These are phyloP conservation scores for Percopsis omiscomaycus DNA, from an alignment of 2,797 vertebrate species.

Conservation along the genomic window DNA sequence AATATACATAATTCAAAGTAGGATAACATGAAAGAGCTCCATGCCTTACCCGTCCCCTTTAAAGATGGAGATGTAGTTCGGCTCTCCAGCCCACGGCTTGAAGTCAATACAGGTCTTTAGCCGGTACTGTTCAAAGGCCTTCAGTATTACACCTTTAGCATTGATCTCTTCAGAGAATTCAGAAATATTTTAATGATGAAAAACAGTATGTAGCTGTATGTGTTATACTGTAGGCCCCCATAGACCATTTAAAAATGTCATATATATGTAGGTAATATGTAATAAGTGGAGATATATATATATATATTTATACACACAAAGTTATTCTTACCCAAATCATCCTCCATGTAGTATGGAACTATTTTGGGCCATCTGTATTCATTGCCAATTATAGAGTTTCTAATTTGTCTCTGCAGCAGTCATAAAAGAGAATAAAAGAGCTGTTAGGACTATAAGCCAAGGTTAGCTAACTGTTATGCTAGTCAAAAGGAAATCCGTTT, in stretches of 20 bases:
- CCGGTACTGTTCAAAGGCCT: constrained; percentile 92
- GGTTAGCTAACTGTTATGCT: neutral
- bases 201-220: neutral
- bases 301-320: neutral
- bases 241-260: neutral
- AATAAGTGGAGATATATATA: too few species aligned
- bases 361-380: constrained; percentile 86
- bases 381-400: constrained; percentile 87
- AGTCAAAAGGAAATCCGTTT: neutral
- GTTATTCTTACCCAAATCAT: constrained; percentile 82
- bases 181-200: constrained; percentile 8
- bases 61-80: constrained; percentile 90
- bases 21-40: neutral
- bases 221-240: neutral
- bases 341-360: constrained; percentile 87
- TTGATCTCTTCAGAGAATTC: constrained; percentile 83
- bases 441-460: neutral
- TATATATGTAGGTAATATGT: neutral
- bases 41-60: constrained; percentile 86
- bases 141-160: constrained; percentile 90
- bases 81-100: constrained; percentile 88
- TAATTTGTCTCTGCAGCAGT: constrained; percentile 61
- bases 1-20: neutral
- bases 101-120: constrained; percentile 95
- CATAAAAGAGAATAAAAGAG: constrained; percentile 22